Evolutionary conservation across 2,113 vertebrate species (phyloP).

Genomic region (Gracilinanus agilis): DNA sequence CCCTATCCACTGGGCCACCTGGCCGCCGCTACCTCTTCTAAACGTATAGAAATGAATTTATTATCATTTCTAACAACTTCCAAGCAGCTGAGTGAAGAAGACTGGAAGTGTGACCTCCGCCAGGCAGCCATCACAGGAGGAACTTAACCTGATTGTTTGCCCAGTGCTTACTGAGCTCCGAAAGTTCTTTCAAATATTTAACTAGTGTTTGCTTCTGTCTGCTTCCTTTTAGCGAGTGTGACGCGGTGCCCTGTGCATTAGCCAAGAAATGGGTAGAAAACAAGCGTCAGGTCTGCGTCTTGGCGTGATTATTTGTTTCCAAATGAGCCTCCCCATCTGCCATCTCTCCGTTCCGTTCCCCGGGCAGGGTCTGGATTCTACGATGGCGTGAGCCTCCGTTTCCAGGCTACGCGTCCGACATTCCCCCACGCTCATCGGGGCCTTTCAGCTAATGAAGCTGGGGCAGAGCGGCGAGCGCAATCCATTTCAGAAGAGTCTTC

Average conservation of each 20-base stretch:
- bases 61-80: accelerated
- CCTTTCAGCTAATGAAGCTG: accelerated
- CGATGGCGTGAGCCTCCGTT: background rate
- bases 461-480: background rate
- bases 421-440: background rate
- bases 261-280: background rate
- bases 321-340: background rate
- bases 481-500: background rate
- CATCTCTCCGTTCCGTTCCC: background rate
- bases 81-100: background rate
- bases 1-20: too few relatives aligned
- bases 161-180: background rate
- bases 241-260: background rate
- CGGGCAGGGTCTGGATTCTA: background rate
- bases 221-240: background rate
- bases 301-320: background rate
- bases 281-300: background rate
- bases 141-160: accelerated
- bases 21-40: background rate
- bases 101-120: background rate
- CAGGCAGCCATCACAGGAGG: background rate
- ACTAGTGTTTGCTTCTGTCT: background rate
- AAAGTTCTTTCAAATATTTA: background rate
- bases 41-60: background rate
- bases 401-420: background rate